phyloP scores from a whole-genome alignment of 2,113 vertebrate species.

The Phocoena sinus region DNA sequence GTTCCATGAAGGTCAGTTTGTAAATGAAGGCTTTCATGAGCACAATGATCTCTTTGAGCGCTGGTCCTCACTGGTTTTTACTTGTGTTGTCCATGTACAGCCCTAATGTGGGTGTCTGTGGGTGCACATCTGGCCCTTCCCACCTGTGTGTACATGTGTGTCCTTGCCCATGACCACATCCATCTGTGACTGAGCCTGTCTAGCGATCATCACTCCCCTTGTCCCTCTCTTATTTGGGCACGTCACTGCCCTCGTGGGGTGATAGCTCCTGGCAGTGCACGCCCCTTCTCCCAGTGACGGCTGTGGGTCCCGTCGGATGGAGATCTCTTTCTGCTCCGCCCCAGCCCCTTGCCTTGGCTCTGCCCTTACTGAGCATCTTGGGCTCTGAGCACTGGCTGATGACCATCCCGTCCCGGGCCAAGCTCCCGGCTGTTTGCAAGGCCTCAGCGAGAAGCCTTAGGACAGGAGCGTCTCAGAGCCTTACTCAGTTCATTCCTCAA shows the following conservation, averaged over 20 bases:
- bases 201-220: background rate
- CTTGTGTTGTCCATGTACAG: rapidly evolving
- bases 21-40: background rate
- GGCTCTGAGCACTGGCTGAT: background rate
- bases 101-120: background rate
- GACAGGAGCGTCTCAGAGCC: background rate
- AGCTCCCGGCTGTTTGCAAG: background rate
- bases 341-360: background rate
- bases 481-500: background rate
- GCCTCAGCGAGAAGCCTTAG: background rate
- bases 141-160: background rate
- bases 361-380: background rate
- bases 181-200: background rate
- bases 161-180: rapidly evolving
- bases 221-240: background rate
- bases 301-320: background rate
- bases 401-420: rapidly evolving
- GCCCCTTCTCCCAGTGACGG: background rate
- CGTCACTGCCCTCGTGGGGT: background rate
- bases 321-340: background rate
- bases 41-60: background rate
- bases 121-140: rapidly evolving
- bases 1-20: background rate
- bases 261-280: background rate
- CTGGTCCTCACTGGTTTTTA: background rate